phyloP scores from a whole-genome alignment of 2,888 invertebrate species.

The Glyphotaelius pellucidus region DNA sequence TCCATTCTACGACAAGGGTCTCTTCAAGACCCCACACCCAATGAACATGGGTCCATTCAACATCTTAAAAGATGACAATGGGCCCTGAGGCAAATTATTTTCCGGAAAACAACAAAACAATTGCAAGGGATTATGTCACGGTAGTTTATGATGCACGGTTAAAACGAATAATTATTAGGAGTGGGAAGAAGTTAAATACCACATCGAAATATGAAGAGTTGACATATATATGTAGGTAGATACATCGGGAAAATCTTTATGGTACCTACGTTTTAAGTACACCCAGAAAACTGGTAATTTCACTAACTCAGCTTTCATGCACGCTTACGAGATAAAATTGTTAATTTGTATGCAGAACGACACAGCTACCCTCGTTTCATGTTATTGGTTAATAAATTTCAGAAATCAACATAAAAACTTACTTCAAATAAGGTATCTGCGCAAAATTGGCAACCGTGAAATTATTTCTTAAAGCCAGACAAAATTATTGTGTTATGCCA shows the following conservation, averaged over 20 bases:
- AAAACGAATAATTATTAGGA: no score
- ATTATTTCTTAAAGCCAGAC: background rate
- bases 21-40: no score
- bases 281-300: background rate
- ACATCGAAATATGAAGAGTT: background rate
- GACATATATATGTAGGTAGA: background rate
- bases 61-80: no score
- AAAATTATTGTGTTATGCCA: background rate
- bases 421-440: background rate
- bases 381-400: background rate
- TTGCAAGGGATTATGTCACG: no score
- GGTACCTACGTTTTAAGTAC: background rate
- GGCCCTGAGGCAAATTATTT: no score
- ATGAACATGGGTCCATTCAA: no score
- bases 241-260: background rate
- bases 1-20: no score
- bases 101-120: no score
- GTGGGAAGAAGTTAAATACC: background rate
- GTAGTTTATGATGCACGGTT: no score
- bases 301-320: background rate
- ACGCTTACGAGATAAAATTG: background rate
- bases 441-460: background rate
- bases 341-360: background rate
- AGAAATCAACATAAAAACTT: background rate
- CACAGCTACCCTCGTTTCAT: background rate